Base-by-base conservation (phyloP, 2,113 vertebrate genomes). In the Oryzias javanicus region DNA sequence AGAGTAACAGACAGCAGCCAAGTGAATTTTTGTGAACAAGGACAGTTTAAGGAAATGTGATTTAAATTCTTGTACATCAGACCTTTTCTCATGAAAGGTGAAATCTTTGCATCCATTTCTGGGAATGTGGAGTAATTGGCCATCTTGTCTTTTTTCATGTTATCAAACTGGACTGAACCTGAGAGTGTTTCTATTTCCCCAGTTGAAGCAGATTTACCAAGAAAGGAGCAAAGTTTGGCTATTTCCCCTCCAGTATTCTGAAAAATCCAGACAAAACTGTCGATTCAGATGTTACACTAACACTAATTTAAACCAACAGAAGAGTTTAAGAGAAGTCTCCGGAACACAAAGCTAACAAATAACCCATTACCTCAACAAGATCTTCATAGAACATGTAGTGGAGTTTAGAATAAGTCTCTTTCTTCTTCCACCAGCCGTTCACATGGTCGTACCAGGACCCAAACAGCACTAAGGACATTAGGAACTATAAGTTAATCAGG, bases 381-480 rank as follows among this genome's bases (percentile, higher is more conserved):
- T 94, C 93, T 68, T 95, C 94, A 19, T 89, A 95, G 84, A 93
- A 93, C 52, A 95, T 82, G 49, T 78, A 83, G 14, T 78, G 81
- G 7, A 83, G 8, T 6, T 84, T 81, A n/a, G 71, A 45, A 18
- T 69, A 60, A 29, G 80, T 81, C 64, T 92, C 64, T 54, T 62
- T 92, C 78, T 93, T 93, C 59, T 94, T 82, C 93, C 93, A 94
- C 92, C 92, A 94, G 58, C 64, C 80, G 0, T 42, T 86, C 52
- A 94, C 91, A 0, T 94, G 92, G 3, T 94, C 80, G 4, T 91
- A 91, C 93, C 91, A 95, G 46, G 93, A 88, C 54, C 93, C 90
- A 0, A 87, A 94, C 40, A 83, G 35, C 60, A 72, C 92, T 95
- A 42, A 45, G 47, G 1, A 4, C 17, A 67, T 50, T 59, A 5